Percentiles rank a stretch among this genome's conserved stretches.
These are phyloP conservation scores for Amphipoea lucens DNA, from an alignment of 2,888 invertebrate species.

Conservation along the genomic window DNA sequence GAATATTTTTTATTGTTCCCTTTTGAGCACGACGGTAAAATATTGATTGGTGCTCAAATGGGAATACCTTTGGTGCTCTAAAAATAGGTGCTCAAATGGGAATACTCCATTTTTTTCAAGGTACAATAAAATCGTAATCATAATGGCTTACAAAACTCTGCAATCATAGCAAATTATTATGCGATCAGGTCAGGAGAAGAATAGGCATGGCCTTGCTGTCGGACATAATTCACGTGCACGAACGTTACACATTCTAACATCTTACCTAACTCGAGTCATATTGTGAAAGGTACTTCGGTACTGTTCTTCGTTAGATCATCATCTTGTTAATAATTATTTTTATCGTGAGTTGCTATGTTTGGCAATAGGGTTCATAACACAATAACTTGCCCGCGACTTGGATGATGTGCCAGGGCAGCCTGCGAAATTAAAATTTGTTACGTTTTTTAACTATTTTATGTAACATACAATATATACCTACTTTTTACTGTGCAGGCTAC, in stretches of 20 bases:
- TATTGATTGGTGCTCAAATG: no score
- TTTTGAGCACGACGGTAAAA: no score
- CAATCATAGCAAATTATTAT: constrained; percentile 37
- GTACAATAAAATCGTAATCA: not conserved
- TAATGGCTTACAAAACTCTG: constrained; percentile 32
- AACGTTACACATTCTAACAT: constrained; percentile 41
- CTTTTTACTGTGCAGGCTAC: no score
- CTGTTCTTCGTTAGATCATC: not conserved
- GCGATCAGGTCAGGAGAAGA: constrained; percentile 41
- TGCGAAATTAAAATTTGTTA: no score
- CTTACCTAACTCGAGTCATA: constrained; percentile 28
- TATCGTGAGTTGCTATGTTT: not conserved
- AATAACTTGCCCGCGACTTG: no score
- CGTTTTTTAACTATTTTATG: no score
- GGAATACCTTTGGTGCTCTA: no score
- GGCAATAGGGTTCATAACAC: not conserved
- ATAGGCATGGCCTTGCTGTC: constrained; percentile 19
- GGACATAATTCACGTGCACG: not conserved
- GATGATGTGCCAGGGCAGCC: no score
- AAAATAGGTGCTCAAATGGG: no score
- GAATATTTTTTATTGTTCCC: no score
- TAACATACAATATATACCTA: no score
- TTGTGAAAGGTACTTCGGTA: constrained; percentile 32
- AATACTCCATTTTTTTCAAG: not conserved
- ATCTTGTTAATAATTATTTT: not conserved